These are phyloP conservation scores for Ataeniobius toweri DNA, from an alignment of 2,797 vertebrate species.

Conservation along the genomic window DNA sequence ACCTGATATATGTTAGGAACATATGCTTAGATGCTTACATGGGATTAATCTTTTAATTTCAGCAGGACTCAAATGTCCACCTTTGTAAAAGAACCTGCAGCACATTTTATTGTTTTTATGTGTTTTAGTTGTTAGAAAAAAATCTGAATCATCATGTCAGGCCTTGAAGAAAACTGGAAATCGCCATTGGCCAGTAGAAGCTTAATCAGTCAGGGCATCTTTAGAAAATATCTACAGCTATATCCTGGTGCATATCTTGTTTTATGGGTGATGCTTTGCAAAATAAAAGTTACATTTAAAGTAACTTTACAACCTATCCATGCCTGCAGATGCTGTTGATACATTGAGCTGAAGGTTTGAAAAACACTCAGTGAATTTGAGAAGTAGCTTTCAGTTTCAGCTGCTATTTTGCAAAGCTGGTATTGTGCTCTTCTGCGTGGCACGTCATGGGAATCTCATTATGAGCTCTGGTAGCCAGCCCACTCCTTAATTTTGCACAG, in stretches of 20 bases:
- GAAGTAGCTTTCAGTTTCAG: conserved; percentile 52
- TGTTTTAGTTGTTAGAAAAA: background rate
- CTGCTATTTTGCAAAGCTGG: conserved; percentile 52
- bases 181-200: background rate
- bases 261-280: background rate
- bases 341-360: conserved; percentile 24
- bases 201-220: background rate
- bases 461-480: conserved; percentile 66
- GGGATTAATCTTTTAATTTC: background rate
- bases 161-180: background rate
- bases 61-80: background rate
- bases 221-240: background rate
- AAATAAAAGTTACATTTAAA: conserved; percentile 19
- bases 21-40: background rate
- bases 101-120: background rate
- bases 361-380: conserved; percentile 32
- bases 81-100: background rate
- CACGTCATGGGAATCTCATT: conserved; percentile 70
- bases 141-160: background rate
- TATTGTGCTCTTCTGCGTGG: conserved; percentile 46
- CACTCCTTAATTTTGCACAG: conserved; percentile 62
- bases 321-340: conserved; percentile 26
- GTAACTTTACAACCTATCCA: conserved; percentile 19
- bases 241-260: background rate
- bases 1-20: background rate